Conservation (phyloP, 2,113 vertebrate genomes). For the Symphodus melops region DNA sequence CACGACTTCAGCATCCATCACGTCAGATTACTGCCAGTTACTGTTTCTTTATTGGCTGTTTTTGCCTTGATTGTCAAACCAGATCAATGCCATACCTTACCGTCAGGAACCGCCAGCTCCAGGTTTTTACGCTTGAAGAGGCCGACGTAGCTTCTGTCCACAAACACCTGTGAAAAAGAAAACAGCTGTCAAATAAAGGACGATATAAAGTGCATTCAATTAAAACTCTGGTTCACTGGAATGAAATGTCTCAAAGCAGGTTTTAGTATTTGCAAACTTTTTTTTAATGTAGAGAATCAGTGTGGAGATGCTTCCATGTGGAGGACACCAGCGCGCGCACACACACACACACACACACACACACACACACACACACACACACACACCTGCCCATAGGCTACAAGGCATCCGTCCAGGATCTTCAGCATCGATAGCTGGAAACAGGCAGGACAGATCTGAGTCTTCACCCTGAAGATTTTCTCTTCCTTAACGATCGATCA, state of each 20-base stretch:
- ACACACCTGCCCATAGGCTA: too few species aligned
- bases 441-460: too few species aligned
- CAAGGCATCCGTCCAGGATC: too few species aligned
- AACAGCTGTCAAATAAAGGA: background rate
- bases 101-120: constrained; percentile 86
- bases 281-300: constrained; percentile 20
- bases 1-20: constrained; percentile 1
- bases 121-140: constrained; percentile 85
- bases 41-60: background rate
- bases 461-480: too few species aligned
- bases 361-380: constrained; percentile 15
- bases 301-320: constrained; percentile 42
- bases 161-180: constrained; percentile 86
- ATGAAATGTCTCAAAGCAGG: background rate
- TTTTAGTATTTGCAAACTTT: background rate
- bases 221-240: background rate
- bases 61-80: background rate
- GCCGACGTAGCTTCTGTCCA: constrained; percentile 89
- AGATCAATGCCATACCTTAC: constrained; percentile 83
- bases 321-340: constrained; percentile 5
- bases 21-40: constrained; percentile 1
- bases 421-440: too few species aligned
- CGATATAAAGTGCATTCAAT: background rate
- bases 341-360: constrained; percentile 6
- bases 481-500: too few species aligned